Percentiles rank a stretch among this genome's conserved stretches.
Evolutionary conservation across 2,888 invertebrate species (phyloP).

Genomic region (Pristionchus japonicus): DNA sequence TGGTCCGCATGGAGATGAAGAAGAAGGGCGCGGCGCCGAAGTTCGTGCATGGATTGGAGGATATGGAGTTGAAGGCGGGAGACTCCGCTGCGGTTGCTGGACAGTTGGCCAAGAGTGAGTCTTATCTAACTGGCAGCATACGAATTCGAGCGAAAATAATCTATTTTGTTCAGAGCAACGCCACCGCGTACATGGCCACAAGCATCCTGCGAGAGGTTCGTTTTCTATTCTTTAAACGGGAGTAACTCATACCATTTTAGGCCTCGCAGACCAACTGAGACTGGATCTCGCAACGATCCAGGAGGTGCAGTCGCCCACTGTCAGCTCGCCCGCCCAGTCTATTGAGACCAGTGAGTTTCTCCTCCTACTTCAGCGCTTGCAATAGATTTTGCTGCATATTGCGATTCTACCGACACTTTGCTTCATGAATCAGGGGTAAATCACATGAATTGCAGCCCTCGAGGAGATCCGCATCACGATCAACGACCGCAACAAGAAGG

Average conservation of each 20-base stretch:
- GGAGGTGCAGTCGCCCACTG: conserved; percentile 6
- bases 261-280: conserved; percentile 13
- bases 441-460: conserved; percentile 54
- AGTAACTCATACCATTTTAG: background rate
- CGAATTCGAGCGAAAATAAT: background rate
- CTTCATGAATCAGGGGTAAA: too few relatives aligned
- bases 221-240: background rate
- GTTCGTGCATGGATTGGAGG: conserved; percentile 72
- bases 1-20: conserved; percentile 55
- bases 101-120: conserved; percentile 62
- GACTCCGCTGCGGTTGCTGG: conserved; percentile 72
- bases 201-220: background rate
- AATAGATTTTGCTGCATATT: too few relatives aligned
- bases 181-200: conserved; percentile 16
- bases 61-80: conserved; percentile 73
- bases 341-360: conserved; percentile 20
- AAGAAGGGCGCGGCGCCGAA: conserved; percentile 68
- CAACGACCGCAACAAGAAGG: conserved; percentile 60
- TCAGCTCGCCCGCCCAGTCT: conserved; percentile 17
- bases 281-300: conserved; percentile 8
- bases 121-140: background rate
- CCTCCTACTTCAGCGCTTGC: background rate
- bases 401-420: too few relatives aligned
- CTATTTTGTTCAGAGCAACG: conserved; percentile 1
- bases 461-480: conserved; percentile 72